phyloP scores from a whole-genome alignment of 2,797 vertebrate genomes.

The Steatocranus sp. region DNA sequence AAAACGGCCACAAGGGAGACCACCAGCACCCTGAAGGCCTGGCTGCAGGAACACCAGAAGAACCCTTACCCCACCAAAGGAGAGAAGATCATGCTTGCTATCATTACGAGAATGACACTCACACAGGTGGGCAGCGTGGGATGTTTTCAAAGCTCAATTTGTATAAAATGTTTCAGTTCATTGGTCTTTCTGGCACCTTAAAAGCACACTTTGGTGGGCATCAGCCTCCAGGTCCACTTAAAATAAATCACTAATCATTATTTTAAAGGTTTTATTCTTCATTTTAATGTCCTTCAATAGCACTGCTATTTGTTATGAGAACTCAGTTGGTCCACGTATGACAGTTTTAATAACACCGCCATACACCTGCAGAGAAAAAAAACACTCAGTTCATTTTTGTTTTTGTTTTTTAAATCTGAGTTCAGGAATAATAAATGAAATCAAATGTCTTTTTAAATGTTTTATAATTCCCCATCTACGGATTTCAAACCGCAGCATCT shows the following conservation, averaged over 20 bases:
- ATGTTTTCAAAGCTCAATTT: not conserved
- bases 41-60: slow-evolving; percentile 96
- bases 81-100: slow-evolving; percentile 94
- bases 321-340: not conserved
- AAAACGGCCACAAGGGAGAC: slow-evolving; percentile 95
- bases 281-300: not conserved
- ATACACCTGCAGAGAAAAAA: not conserved
- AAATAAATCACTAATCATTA: not conserved
- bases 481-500: not conserved
- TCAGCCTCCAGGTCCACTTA: not conserved
- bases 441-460: not conserved
- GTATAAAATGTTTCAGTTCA: not conserved
- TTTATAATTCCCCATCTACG: not conserved
- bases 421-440: not conserved
- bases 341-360: not conserved
- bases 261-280: not conserved
- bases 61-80: slow-evolving; percentile 95
- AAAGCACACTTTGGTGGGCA: not conserved
- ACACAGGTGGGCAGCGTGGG: slow-evolving; percentile 80
- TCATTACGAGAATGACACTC: slow-evolving; percentile 95
- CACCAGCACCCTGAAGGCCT: slow-evolving; percentile 95
- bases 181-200: not conserved
- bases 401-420: not conserved
- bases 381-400: not conserved
- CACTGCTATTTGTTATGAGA: not conserved